Evolutionary conservation across 2,113 vertebrate genomes (phyloP).

Genomic region (Tretioscincus oriximinensis): DNA sequence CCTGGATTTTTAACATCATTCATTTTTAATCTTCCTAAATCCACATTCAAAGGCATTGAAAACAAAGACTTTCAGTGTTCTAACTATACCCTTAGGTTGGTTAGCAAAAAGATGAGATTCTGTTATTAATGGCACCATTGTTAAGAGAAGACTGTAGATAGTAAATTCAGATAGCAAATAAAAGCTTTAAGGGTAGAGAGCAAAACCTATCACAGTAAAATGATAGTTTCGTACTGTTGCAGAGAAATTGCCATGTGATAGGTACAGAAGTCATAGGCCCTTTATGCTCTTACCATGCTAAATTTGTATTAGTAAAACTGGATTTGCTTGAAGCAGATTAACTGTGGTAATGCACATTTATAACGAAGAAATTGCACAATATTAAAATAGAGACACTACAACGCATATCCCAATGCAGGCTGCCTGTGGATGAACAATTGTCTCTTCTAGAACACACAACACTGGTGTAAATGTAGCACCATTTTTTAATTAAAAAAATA

Average conservation of each 20-base stretch:
- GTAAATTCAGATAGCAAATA: conserved; percentile 1
- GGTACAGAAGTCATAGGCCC: neutral
- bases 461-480: too few relatives aligned
- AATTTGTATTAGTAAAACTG: neutral
- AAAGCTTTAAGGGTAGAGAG: neutral
- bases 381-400: too few relatives aligned
- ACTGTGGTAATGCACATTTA: too few relatives aligned
- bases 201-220: conserved; percentile 7
- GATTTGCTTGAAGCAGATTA: too few relatives aligned
- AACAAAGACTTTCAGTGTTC: neutral
- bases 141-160: conserved; percentile 5
- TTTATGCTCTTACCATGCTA: neutral
- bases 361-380: too few relatives aligned
- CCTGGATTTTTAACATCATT: conserved; percentile 11
- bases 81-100: conserved; percentile 18
- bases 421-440: too few relatives aligned
- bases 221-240: neutral
- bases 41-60: conserved; percentile 12
- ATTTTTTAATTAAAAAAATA: too few relatives aligned
- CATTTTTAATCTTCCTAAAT: conserved; percentile 10
- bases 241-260: neutral
- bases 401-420: too few relatives aligned
- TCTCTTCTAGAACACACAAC: too few relatives aligned
- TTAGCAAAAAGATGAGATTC: conserved; percentile 17
- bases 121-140: conserved; percentile 15